A percentile compares a stretch with the other conserved stretches of the same genome.
phyloP scores from a whole-genome alignment of 2,113 vertebrate species.

The Pungitius pungitius region DNA sequence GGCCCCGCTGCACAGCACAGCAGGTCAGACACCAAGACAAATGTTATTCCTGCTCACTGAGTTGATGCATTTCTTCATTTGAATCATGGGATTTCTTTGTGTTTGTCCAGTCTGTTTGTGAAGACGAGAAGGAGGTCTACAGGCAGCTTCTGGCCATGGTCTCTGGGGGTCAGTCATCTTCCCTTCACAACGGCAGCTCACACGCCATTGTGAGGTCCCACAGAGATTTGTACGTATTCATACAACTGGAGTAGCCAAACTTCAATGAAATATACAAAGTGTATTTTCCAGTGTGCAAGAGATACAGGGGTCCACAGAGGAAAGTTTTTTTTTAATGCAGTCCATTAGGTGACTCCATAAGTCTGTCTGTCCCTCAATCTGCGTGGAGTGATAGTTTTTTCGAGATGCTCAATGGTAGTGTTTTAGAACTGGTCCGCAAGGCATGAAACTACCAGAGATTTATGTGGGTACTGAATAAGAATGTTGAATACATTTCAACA shows the following conservation, averaged over 20 bases:
- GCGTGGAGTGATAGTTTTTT: background rate
- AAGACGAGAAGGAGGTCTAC: constrained; percentile 93
- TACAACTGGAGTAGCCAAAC: background rate
- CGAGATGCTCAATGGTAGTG: background rate
- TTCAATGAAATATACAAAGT: background rate
- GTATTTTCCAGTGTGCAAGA: too few relatives aligned
- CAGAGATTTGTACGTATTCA: constrained; percentile 80
- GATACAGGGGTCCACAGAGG: background rate
- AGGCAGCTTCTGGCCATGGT: constrained; percentile 91
- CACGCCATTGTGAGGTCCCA: constrained; percentile 76
- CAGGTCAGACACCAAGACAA: constrained; percentile 69
- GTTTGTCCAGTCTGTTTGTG: constrained; percentile 84
- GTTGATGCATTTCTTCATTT: background rate
- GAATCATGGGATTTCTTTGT: background rate
- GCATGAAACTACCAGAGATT: too few relatives aligned
- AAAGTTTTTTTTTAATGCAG: background rate
- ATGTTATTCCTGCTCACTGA: background rate
- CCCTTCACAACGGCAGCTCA: constrained; percentile 71
- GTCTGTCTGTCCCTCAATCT: background rate
- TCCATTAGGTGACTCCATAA: constrained; percentile 3
- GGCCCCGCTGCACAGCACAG: constrained; percentile 73
- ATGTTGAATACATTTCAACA: background rate
- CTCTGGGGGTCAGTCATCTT: constrained; percentile 80
- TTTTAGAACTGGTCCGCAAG: background rate
- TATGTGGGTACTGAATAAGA: background rate